phyloP scores from a whole-genome alignment of 2,113 vertebrate genomes.

The Alligator mississippiensis region DNA sequence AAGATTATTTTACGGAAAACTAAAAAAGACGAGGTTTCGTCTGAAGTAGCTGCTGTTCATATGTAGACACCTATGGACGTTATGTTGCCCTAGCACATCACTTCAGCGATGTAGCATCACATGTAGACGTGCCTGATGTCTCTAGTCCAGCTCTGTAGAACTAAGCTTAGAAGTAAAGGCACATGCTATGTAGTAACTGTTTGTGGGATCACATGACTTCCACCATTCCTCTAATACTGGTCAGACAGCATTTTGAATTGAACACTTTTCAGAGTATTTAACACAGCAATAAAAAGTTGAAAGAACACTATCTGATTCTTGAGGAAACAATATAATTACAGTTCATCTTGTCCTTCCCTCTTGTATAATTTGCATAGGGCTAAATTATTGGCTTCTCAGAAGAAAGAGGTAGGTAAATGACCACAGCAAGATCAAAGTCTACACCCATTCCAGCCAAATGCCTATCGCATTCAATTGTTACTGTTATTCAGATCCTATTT shows the following conservation, averaged over 20 bases:
- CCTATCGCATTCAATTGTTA: constrained; percentile 5
- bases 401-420: constrained; percentile 8
- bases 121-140: background rate
- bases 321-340: background rate
- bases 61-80: no score
- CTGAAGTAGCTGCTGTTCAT: no score
- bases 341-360: background rate
- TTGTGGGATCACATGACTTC: background rate
- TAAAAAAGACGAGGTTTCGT: background rate
- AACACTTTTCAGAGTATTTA: constrained; percentile 2
- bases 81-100: no score
- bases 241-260: constrained; percentile 11
- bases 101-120: no score
- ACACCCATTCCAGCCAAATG: constrained; percentile 25
- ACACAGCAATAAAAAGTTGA: background rate
- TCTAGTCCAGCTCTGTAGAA: background rate
- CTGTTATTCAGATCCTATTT: constrained; percentile 16
- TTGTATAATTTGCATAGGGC: constrained; percentile 20
- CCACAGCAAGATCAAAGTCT: constrained; percentile 22
- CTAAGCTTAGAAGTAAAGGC: background rate
- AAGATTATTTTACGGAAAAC: background rate
- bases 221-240: background rate
- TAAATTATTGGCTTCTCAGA: background rate
- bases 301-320: background rate
- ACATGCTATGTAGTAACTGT: background rate